Percentiles rank a stretch among this genome's conserved stretches.
Conservation (phyloP, 2,888 invertebrate genomes). For the Oxycera nigricornis region DNA sequence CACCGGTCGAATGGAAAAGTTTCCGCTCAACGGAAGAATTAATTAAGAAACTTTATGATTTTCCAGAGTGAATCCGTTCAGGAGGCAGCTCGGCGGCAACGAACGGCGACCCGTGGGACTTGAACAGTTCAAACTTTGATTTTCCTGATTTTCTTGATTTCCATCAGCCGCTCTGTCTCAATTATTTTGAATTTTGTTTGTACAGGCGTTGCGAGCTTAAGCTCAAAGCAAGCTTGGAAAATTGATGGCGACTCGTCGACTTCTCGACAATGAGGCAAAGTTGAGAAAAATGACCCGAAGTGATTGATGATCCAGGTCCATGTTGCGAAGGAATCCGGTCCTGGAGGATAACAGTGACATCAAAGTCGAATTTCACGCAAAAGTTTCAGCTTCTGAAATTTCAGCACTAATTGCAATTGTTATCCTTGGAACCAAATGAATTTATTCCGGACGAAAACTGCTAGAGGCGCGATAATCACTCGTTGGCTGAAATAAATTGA, state of each 20-base stretch:
- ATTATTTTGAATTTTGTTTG: conserved; percentile 2
- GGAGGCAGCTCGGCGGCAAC: neutral
- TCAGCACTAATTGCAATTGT: too few species aligned
- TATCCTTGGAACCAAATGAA: too few species aligned
- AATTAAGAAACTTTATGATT: conserved; percentile 32
- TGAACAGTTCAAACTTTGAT: neutral
- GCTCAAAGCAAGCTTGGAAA: neutral
- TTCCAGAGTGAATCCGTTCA: neutral
- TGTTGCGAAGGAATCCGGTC: too few species aligned
- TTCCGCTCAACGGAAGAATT: conserved; percentile 1
- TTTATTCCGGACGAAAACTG: too few species aligned
- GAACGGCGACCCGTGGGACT: too few species aligned
- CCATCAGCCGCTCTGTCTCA: conserved; percentile 12
- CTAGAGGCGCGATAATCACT: too few species aligned
- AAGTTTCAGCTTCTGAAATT: too few species aligned
- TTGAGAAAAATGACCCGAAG: conserved; percentile 1
- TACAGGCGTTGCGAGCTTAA: neutral
- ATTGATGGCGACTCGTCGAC: conserved; percentile 13
- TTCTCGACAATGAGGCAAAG: neutral
- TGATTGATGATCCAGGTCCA: conserved; percentile 19
- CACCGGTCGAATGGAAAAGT: neutral
- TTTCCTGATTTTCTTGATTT: too few species aligned
- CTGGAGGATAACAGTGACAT: neutral
- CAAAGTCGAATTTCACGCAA: neutral
- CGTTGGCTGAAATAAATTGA: too few species aligned